Evolutionary conservation across 2,113 vertebrate species (phyloP).

Genomic region (Felis chaus): DNA sequence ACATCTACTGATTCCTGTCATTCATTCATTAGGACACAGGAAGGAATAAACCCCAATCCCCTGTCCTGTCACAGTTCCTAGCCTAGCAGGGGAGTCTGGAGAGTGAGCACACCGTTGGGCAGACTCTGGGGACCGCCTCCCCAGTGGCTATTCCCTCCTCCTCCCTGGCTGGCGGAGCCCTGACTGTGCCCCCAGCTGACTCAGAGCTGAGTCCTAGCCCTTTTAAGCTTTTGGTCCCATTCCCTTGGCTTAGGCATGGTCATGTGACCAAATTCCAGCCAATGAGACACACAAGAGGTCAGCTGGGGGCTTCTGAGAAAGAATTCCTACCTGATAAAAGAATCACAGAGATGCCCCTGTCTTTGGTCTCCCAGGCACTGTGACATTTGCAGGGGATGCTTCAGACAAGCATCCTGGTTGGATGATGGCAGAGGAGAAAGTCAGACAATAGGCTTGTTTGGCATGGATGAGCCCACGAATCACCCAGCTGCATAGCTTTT

Average conservation of each 20-base stretch:
- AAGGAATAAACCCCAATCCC: background rate
- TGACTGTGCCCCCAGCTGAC: background rate
- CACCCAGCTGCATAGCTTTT: background rate
- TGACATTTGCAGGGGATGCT: background rate
- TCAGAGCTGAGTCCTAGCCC: background rate
- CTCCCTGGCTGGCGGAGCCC: background rate
- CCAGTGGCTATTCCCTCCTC: background rate
- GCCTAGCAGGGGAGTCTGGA: background rate
- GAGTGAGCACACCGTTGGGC: background rate
- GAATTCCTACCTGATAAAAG: background rate
- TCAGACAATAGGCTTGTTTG: background rate
- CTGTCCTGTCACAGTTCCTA: background rate
- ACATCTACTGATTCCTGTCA: background rate
- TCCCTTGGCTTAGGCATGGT: background rate
- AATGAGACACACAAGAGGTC: background rate
- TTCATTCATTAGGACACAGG: background rate
- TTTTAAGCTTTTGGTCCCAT: background rate
- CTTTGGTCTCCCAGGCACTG: background rate
- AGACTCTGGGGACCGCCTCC: background rate
- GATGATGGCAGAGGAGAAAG: background rate
- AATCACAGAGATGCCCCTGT: background rate
- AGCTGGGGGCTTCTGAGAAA: background rate
- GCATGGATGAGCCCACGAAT: background rate
- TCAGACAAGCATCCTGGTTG: background rate
- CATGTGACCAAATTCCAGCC: background rate